Evolutionary conservation across 2,888 invertebrate species (phyloP), one percentile per base, ranked within the genome.

Genomic region (Oeneis ivallda): DNA sequence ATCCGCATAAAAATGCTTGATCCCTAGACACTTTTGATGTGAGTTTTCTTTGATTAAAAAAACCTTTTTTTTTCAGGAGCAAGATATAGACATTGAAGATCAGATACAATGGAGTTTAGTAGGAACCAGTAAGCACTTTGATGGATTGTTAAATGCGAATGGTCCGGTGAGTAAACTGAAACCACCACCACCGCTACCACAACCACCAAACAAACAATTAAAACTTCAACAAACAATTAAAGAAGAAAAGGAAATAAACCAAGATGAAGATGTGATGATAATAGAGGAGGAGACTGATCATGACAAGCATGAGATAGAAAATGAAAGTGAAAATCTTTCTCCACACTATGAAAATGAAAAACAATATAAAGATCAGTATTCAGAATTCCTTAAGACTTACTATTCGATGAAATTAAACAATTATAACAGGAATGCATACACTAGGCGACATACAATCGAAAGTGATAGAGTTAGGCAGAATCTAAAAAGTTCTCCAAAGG

Each of bases 61-160:
- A 4, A 9, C 13, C 19, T 54, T 17, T 54, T 39, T 54, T 17
- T 54, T 39, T 17, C 11, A 54, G 54, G 37, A 39, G 11, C 17
- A 54, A 7, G 17, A 39, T 1, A 17, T 37, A 39, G 54, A 54
- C 19, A 17, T 54, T 7, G 54, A 54, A 54, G 37, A 54, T 4
- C 54, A 54, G 17, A 39, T 54, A 6, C 54, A 54, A 11, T 54
- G 37, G 37, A 54, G 54, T 54, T 54, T 54, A 39, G 37, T 54
- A 11, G 54, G 39, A 17, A 39, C 37, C 10, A 54, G 37, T 17
- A 54, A 39, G 19, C 37, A 39, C 11, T 54, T 54, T 15, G 54
- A 54, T 10, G 54, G 54, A 2, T 9, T 53, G 15, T 2, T 53
- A 26, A 2, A 50, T 15, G 7, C 7, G 45, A 17, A 6, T 17